Evolutionary conservation across 2,113 vertebrate genomes (phyloP).

Genomic region (Pseudorasbora parva): DNA sequence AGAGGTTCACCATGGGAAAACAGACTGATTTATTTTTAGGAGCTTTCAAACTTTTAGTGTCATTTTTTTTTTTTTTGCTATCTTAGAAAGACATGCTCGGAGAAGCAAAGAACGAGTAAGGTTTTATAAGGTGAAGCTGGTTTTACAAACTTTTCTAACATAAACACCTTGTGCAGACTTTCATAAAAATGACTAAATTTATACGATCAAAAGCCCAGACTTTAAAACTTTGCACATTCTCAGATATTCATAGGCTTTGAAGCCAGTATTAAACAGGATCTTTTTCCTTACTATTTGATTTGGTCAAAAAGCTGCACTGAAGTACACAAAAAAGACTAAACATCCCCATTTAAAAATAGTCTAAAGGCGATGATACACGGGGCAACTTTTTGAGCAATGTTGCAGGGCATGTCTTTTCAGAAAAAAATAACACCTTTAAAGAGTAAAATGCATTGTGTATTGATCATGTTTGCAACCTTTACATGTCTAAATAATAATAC

Average conservation of each 20-base stretch:
- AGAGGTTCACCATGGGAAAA: background rate
- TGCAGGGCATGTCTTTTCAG: background rate
- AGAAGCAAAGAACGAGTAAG: background rate
- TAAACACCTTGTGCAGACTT: background rate
- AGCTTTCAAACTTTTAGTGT: background rate
- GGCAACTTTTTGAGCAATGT: too few species aligned
- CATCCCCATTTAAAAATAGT: background rate
- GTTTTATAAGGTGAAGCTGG: background rate
- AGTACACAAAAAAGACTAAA: background rate
- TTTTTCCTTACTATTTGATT: background rate
- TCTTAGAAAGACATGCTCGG: background rate
- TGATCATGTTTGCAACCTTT: too few species aligned
- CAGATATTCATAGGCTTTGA: constrained; percentile 23
- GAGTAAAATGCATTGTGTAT: background rate
- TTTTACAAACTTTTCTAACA: constrained; percentile 1
- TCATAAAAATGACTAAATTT: constrained; percentile 1
- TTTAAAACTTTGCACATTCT: background rate
- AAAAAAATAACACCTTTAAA: background rate
- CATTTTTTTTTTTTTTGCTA: background rate
- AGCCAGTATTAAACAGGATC: background rate
- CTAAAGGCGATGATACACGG: too few species aligned
- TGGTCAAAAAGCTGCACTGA: background rate
- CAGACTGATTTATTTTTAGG: background rate
- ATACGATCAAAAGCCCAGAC: constrained; percentile 15
- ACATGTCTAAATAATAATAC: too few species aligned